Base-by-base conservation (phyloP, 1,140 invertebrate species). In the Hestina assimilis region DNA sequence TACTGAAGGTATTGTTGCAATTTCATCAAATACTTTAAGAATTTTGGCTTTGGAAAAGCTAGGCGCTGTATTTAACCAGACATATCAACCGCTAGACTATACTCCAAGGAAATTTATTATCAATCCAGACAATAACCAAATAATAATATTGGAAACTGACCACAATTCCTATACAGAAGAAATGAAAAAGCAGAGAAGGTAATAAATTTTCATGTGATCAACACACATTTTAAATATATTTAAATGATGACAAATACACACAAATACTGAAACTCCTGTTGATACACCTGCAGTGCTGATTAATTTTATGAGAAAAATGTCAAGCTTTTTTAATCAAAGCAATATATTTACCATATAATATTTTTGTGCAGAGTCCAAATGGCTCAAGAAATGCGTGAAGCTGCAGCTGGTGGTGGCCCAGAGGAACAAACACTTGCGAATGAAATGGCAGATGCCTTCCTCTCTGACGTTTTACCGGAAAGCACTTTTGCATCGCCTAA, bases 91-190 rank as follows among this genome's bases (percentile, higher is more conserved):
- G 0, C 87, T 99, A 19, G 97, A 99, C 64, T 99, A 97, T 73
- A 99, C 99, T 0, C 98, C 98, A 0, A 90, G 98, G 20, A 97
- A 97, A 68, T 99, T 99, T 87, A 93, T 96, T 0, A 95, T 99
- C 41, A 97, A 99, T 87, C 92, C 93, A 5, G 97, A 98, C 63
- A 96, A 95, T n/a, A 95, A 94, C n/a, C 94, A 97, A 75, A 91
- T 99, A 24, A 90, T 99, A 24, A 92, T 98, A 11, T 94, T 99
- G 42, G 98, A 99, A 87, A 99, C 98, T 5, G 99, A 99, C 85
- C 98, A 99, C 74, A 99, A 99, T 85, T 95, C 98, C 0, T 99
- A 99, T 66, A 99, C 98, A 0, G 97, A 99, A 71, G 96, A 98
- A 64, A 98, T 97, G 3, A 99, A 99, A 77, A 94, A 94, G 74